Conservation (phyloP, 2,797 vertebrate genomes). For the Diglossa cyanea region DNA sequence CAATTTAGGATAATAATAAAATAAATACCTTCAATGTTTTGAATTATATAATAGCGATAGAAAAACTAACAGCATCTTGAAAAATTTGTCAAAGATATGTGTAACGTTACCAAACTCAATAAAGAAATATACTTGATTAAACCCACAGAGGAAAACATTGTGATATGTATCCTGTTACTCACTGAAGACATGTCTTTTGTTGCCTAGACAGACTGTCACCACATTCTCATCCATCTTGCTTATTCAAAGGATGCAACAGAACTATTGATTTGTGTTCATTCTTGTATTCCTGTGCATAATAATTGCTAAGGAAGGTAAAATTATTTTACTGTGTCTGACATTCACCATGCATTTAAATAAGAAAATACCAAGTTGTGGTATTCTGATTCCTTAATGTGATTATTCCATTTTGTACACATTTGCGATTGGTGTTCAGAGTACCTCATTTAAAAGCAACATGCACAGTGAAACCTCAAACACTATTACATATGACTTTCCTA, state of each 20-base stretch:
- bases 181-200: conserved; percentile 64
- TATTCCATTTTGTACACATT: conserved; percentile 11
- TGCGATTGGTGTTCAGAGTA: not conserved
- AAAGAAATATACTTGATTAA: conserved; percentile 54
- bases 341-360: not conserved
- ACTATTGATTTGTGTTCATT: conserved; percentile 77
- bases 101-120: not conserved
- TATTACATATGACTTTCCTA: not conserved
- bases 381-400: not conserved
- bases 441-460: not conserved
- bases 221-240: conserved; percentile 72
- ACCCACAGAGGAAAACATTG: conserved; percentile 43
- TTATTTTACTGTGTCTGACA: not conserved
- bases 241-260: conserved; percentile 73
- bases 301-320: not conserved
- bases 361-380: not conserved
- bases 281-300: not conserved
- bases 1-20: not conserved
- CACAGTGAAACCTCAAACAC: not conserved
- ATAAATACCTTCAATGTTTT: not conserved
- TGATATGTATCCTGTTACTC: conserved; percentile 66
- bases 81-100: not conserved
- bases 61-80: not conserved
- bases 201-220: conserved; percentile 69
- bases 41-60: not conserved